Evolutionary conservation across 2,113 vertebrate species (phyloP).

Genomic region (Turnix velox): DNA sequence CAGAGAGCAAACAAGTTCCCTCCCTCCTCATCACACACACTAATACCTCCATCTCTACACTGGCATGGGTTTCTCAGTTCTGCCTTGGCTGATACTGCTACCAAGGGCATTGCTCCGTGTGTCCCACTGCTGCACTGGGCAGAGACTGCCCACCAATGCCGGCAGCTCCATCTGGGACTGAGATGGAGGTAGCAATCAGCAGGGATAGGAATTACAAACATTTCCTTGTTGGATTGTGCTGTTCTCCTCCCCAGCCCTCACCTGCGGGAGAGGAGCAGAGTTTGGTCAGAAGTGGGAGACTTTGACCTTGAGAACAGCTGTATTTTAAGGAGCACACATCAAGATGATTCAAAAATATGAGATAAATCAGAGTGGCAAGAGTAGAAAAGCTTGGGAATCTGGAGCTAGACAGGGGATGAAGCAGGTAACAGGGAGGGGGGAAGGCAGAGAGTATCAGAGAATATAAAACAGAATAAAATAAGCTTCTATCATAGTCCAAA

Average conservation of each 20-base stretch:
- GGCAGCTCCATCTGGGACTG: accelerated
- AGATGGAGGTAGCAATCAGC: background rate
- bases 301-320: accelerated
- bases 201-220: background rate
- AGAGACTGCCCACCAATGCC: background rate
- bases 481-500: background rate
- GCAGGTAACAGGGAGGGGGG: background rate
- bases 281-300: background rate
- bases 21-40: background rate
- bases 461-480: background rate
- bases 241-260: background rate
- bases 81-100: background rate
- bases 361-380: background rate
- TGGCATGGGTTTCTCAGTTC: accelerated
- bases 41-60: background rate
- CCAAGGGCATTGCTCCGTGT: accelerated
- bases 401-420: background rate
- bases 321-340: background rate
- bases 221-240: background rate
- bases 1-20: background rate
- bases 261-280: background rate
- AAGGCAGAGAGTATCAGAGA: background rate
- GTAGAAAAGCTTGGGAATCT: background rate
- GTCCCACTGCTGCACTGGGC: background rate
- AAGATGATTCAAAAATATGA: background rate